Conservation (phyloP, 2,797 vertebrate genomes). For the Poliocrania exsul region DNA sequence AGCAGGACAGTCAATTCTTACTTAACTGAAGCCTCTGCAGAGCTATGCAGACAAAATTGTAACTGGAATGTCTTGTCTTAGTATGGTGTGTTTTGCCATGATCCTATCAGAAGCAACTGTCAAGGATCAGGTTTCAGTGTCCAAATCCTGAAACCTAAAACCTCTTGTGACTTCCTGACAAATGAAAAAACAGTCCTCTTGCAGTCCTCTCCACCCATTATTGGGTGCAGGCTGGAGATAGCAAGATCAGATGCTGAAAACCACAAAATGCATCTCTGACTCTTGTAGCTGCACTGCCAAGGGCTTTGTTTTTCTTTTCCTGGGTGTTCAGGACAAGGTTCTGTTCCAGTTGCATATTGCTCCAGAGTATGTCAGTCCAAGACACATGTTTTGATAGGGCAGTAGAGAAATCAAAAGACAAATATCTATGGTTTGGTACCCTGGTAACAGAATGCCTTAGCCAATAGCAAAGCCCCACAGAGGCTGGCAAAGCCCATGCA, state of each 20-base stretch:
- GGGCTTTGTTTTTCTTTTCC: background rate
- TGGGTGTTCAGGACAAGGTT: background rate
- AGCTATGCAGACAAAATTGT: background rate
- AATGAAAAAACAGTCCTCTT: background rate
- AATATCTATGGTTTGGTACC: background rate
- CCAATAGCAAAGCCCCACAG: background rate
- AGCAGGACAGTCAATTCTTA: background rate
- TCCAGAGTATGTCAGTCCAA: background rate
- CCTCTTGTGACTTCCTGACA: background rate
- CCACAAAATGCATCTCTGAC: fast-evolving
- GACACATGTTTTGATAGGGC: fast-evolving
- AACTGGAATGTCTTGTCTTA: background rate
- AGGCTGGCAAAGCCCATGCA: background rate
- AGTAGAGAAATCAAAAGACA: background rate
- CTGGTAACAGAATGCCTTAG: background rate
- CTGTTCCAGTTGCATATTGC: background rate
- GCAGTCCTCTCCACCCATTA: background rate
- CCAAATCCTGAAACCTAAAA: background rate
- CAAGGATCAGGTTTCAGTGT: background rate
- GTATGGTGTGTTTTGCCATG: background rate
- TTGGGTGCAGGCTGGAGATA: background rate
- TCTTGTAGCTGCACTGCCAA: background rate
- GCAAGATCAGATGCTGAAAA: background rate
- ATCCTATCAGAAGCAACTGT: background rate
- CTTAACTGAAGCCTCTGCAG: background rate